Conservation (phyloP, 2,888 invertebrate species). For the Heliconius hortense region DNA sequence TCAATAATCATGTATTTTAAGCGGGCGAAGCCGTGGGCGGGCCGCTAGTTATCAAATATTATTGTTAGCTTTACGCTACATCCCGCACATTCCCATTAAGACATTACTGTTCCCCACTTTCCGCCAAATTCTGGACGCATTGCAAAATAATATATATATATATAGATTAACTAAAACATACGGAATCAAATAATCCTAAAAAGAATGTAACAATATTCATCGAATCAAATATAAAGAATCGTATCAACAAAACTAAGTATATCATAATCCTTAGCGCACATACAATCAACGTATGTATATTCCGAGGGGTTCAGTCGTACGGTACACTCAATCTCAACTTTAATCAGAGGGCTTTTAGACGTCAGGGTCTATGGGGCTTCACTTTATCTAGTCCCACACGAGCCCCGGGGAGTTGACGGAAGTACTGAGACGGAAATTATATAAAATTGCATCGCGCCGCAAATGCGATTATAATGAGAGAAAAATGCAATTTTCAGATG, state of each 20-base stretch:
- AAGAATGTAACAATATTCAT: conserved; percentile 5
- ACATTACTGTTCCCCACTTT: no score
- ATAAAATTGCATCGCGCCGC: conserved; percentile 28
- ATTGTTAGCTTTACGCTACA: background rate
- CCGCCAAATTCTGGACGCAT: no score
- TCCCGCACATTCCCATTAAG: no score
- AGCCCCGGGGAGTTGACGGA: conserved; percentile 41
- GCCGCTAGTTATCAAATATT: background rate
- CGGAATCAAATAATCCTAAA: background rate
- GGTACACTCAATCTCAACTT: conserved; percentile 38
- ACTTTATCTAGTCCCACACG: conserved; percentile 44
- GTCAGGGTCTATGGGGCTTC: conserved; percentile 36
- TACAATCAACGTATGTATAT: background rate
- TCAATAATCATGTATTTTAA: background rate
- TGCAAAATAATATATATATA: background rate
- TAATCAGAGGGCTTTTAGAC: conserved; percentile 46
- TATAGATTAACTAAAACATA: background rate
- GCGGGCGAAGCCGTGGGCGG: no score
- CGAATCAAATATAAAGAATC: background rate
- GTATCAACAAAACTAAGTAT: background rate
- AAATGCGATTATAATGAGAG: conserved; percentile 23
- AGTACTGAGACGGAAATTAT: conserved; percentile 43
- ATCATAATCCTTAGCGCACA: conserved; percentile 6
- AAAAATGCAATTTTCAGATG: conserved; percentile 1
- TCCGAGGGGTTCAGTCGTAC: conserved; percentile 12